Percentiles rank a stretch among this genome's conserved stretches.
These are phyloP conservation scores for Tribolium freemani DNA, from an alignment of 2,888 invertebrate species.

Conservation along the genomic window DNA sequence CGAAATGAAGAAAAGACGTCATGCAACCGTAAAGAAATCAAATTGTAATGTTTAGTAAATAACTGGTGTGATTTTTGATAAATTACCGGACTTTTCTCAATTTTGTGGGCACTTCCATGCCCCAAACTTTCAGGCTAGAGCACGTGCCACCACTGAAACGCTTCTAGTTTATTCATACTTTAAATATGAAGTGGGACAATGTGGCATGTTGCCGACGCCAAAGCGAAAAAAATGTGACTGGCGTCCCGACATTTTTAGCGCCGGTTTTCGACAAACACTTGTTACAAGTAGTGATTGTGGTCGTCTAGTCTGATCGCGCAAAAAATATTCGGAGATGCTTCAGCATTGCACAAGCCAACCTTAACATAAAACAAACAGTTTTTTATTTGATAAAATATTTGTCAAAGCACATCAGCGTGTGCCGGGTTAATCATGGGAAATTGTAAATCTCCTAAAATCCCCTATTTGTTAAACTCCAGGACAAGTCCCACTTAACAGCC, in stretches of 20 bases:
- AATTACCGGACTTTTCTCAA: not conserved
- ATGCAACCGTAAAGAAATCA: constrained; percentile 5
- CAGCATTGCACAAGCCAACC: not conserved
- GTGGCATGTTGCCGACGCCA: constrained; percentile 38
- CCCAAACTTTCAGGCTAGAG: constrained; percentile 8
- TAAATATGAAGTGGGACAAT: constrained; percentile 29
- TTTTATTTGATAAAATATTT: not conserved
- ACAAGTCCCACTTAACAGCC: not conserved
- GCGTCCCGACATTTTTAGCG: constrained; percentile 30
- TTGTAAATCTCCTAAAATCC: not conserved
- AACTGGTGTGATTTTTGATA: not conserved
- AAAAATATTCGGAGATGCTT: not conserved
- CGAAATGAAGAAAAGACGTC: constrained; percentile 4
- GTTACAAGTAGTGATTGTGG: constrained; percentile 24
- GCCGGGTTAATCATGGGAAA: not conserved
- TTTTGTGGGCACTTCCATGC: constrained; percentile 4
- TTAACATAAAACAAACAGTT: not conserved
- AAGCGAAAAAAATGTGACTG: constrained; percentile 32
- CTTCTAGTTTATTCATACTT: constrained; percentile 35
- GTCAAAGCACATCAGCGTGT: not conserved
- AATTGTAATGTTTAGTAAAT: constrained; percentile 4
- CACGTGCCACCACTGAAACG: constrained; percentile 34
- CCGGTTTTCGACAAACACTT: constrained; percentile 23
- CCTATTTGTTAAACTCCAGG: not conserved
- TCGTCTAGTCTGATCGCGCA: constrained; percentile 18